Evolutionary conservation across 2,888 invertebrate genomes (phyloP).

Genomic region (Agrochola litura): DNA sequence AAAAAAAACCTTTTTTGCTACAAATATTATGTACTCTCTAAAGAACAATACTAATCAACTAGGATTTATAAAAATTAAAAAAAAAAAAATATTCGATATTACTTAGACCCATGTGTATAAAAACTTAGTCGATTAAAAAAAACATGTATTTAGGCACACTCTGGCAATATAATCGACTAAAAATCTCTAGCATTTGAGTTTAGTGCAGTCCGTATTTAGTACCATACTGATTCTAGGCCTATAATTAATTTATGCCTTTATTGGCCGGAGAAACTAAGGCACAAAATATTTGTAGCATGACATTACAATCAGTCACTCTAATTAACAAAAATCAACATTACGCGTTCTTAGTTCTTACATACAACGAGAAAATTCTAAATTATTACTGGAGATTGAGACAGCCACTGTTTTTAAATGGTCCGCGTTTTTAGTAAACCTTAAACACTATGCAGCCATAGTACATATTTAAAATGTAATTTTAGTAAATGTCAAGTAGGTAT

Average conservation of each 20-base stretch:
- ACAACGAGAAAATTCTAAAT: slow-evolving; percentile 50
- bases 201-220: slow-evolving; percentile 47
- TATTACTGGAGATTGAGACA: slow-evolving; percentile 51
- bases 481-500: not conserved
- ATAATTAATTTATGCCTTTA: slow-evolving; percentile 40
- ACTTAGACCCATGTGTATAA: slow-evolving; percentile 53
- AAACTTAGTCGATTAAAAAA: slow-evolving; percentile 51
- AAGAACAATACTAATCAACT: slow-evolving; percentile 44
- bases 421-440: not conserved
- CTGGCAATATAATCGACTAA: slow-evolving; percentile 59
- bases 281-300: slow-evolving; percentile 75
- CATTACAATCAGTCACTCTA: slow-evolving; percentile 72
- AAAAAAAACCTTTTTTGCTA: slow-evolving; percentile 61
- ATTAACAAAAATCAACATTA: slow-evolving; percentile 71
- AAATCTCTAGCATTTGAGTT: slow-evolving; percentile 29
- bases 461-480: not conserved
- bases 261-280: slow-evolving; percentile 54
- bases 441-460: not conserved
- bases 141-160: slow-evolving; percentile 56
- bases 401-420: slow-evolving; percentile 3
- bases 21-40: slow-evolving; percentile 67
- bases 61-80: slow-evolving; percentile 31
- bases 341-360: slow-evolving; percentile 69
- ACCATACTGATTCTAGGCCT: slow-evolving; percentile 51
- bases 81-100: slow-evolving; percentile 57